These are phyloP conservation scores for Drosophila sp. DNA, from an alignment of 1,140 invertebrate genomes.

Conservation along the genomic window DNA sequence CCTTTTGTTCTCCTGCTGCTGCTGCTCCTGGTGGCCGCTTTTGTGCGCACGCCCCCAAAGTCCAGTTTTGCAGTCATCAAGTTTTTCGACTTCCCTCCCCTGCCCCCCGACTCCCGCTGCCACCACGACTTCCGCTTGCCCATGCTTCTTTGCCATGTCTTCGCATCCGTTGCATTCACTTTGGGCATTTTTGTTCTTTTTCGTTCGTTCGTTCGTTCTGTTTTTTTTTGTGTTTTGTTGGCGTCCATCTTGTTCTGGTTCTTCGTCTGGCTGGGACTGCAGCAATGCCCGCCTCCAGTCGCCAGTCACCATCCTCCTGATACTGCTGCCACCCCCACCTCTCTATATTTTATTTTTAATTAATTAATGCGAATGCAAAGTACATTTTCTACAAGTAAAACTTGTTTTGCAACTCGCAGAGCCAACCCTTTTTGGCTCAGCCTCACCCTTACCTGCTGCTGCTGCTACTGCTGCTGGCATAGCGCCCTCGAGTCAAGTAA, in stretches of 20 bases:
- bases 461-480: constrained; percentile 13
- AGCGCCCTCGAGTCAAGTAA: constrained; percentile 35
- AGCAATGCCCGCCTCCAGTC: constrained; percentile 59
- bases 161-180: constrained; percentile 78
- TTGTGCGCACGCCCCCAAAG: constrained; percentile 72
- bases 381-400: constrained; percentile 82
- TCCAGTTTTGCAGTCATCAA: constrained; percentile 79
- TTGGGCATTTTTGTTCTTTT: constrained; percentile 11
- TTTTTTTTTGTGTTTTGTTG: constrained; percentile 8
- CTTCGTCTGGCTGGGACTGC: constrained; percentile 55
- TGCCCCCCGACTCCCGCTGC: constrained; percentile 24
- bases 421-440: constrained; percentile 52
- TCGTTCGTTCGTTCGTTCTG: background rate
- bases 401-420: constrained; percentile 72
- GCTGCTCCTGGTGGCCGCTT: constrained; percentile 46
- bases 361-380: constrained; percentile 83
- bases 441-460: constrained; percentile 34
- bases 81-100: constrained; percentile 61
- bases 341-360: constrained; percentile 81
- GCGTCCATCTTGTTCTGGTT: constrained; percentile 40
- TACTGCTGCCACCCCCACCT: background rate
- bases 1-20: constrained; percentile 53
- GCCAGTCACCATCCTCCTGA: background rate
- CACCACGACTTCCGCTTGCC: constrained; percentile 56
- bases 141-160: constrained; percentile 80